phyloP scores from a whole-genome alignment of 2,797 vertebrate genomes.

The Pempheris klunzingeri region DNA sequence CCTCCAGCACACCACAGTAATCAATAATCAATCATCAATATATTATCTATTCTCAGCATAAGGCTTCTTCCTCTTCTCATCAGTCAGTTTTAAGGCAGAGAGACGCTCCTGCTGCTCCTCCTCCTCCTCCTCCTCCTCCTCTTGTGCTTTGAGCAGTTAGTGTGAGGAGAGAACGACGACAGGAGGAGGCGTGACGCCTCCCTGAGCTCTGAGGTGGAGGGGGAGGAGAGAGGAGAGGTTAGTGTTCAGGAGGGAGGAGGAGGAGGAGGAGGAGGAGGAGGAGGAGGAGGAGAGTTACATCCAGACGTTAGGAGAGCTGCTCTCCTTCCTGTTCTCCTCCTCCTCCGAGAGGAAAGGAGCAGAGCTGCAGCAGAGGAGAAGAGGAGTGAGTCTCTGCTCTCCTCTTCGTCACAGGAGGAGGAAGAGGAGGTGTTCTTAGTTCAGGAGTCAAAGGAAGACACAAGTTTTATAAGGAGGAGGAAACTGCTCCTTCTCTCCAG shows the following conservation, averaged over 20 bases:
- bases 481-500: constrained; percentile 1
- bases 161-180: constrained; percentile 20
- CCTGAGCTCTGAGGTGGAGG: constrained; percentile 46
- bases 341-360: background rate
- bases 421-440: constrained; percentile 10
- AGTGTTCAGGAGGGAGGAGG: constrained; percentile 32
- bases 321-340: constrained; percentile 12
- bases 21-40: constrained; percentile 21
- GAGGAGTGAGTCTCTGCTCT: constrained; percentile 14
- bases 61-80: constrained; percentile 52
- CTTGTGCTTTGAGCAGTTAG: constrained; percentile 60
- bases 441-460: background rate
- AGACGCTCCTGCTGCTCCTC: constrained; percentile 39
- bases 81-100: constrained; percentile 75
- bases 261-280: background rate
- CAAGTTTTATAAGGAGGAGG: no score
- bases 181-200: background rate
- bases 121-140: constrained; percentile 30
- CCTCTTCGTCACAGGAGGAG: constrained; percentile 10
- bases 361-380: background rate
- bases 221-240: constrained; percentile 31
- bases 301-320: background rate
- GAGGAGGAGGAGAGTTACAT: constrained; percentile 3
- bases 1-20: background rate
- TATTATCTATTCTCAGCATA: constrained; percentile 3